Evolutionary conservation across 1,140 invertebrate species (phyloP), one percentile per base, ranked within the genome.

Genomic region (Aphidius ervi): DNA sequence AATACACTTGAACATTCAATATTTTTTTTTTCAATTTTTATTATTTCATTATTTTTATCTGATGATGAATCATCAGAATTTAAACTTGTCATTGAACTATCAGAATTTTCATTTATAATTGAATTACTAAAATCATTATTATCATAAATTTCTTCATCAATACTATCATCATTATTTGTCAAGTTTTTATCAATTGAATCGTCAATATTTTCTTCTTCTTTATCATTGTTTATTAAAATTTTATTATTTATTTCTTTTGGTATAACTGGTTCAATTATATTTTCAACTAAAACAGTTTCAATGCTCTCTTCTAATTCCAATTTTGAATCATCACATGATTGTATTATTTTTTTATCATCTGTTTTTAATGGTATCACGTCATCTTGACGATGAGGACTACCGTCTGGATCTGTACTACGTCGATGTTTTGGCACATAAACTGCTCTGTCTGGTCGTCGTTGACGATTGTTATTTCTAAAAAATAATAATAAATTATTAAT

Each of bases 341-440:
- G 41, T 20, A 20, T 53, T 6, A 49, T 55, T 39, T 45, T 57
- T n/a, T 10, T 10, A 9, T 48, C 31, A 4, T 50, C 41, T 6
- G 10, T 10, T 50, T 56, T 61, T 8, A 3, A 4, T 37, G 56
- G 23, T 47, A 41, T 16, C 16, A 39, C 46, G 43, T 60, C 58
- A 39, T 65, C 61, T 47, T 57, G 46, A 0, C 9, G 20, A 10
- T 59, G 56, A 42, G 63, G 16, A 50, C 56, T 68, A 16, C 48
- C 68, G 58, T 77, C 74, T 43, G 73, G 76, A 63, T 83, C 83
- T 46, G 78, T 71, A 64, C 81, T 80, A 56, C 89, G 81, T 60
- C 87, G 77, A 62, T 87, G 87, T 68, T 86, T 81, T 61, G 90
- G 90, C 23, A 92, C 86, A 77, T 92, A 92, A 43, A 91, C 84